Evolutionary conservation across 2,888 invertebrate genomes (phyloP).

Genomic region (Dryobotodes eremita): DNA sequence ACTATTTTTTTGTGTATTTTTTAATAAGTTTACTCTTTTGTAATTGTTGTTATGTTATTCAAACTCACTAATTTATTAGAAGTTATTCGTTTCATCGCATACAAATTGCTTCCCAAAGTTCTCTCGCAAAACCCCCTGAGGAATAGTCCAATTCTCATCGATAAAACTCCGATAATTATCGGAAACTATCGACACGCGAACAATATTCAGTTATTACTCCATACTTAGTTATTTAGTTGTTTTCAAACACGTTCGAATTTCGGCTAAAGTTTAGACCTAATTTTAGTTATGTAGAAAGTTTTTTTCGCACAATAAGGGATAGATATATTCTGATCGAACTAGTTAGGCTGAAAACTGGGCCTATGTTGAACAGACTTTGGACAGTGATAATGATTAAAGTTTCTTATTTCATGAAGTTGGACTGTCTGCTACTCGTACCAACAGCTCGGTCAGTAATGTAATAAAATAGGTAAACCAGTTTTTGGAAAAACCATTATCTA

Average conservation of each 20-base stretch:
- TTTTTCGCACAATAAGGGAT: conserved; percentile 32
- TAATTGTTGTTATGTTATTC: background rate
- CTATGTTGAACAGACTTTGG: conserved; percentile 27
- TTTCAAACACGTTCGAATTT: conserved; percentile 30
- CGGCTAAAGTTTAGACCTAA: conserved; percentile 21
- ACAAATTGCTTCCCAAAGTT: conserved; percentile 1
- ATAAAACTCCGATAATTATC: conserved; percentile 49
- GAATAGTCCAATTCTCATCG: conserved; percentile 8
- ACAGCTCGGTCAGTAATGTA: background rate
- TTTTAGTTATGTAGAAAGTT: conserved; percentile 51
- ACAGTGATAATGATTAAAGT: conserved; percentile 40
- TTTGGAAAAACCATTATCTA: background rate
- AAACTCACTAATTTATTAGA: background rate
- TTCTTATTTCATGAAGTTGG: conserved; percentile 26
- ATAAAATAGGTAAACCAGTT: background rate
- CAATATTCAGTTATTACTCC: conserved; percentile 29
- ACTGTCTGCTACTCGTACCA: background rate
- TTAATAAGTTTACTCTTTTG: background rate
- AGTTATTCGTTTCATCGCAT: background rate
- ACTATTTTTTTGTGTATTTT: background rate
- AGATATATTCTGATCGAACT: conserved; percentile 51
- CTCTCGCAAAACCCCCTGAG: background rate
- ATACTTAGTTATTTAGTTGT: conserved; percentile 33
- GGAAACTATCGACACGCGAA: conserved; percentile 15
- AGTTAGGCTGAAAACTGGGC: conserved; percentile 33